Conservation (phyloP, 2,113 vertebrate genomes). For the Misgurnus anguillicaudatus region DNA sequence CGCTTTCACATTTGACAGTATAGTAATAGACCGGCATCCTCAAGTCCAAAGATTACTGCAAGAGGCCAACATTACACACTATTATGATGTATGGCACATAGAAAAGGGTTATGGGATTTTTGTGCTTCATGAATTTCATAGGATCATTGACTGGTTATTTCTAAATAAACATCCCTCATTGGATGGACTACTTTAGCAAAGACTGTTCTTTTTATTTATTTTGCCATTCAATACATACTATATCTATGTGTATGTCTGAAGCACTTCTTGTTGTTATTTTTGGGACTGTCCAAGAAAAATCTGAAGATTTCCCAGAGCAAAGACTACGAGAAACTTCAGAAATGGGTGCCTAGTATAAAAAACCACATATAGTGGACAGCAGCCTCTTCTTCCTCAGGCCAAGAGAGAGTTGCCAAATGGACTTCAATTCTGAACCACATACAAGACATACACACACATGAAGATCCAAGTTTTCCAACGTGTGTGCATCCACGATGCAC, state of each 20-base stretch:
- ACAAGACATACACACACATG: slow-evolving; percentile 7
- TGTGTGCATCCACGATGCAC: neutral
- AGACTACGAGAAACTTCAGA: too few relatives aligned
- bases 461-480: neutral
- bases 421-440: neutral
- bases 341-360: too few relatives aligned
- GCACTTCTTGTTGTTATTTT: neutral
- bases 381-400: too few relatives aligned
- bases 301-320: neutral
- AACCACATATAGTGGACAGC: too few relatives aligned
- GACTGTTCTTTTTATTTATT: neutral
- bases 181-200: too few relatives aligned
- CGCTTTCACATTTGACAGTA: neutral
- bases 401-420: neutral
- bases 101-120: slow-evolving; percentile 5
- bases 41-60: neutral
- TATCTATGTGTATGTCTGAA: neutral
- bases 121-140: neutral
- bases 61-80: slow-evolving; percentile 1
- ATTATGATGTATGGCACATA: neutral
- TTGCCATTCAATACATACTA: neutral
- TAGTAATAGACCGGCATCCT: neutral
- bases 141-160: too few relatives aligned
- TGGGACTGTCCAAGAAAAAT: slow-evolving; percentile 3
- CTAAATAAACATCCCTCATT: too few relatives aligned